A percentile compares a stretch with the other conserved stretches of the same genome.
These are phyloP conservation scores for Diplolepis rosae DNA, from an alignment of 2,888 invertebrate species.

Conservation along the genomic window DNA sequence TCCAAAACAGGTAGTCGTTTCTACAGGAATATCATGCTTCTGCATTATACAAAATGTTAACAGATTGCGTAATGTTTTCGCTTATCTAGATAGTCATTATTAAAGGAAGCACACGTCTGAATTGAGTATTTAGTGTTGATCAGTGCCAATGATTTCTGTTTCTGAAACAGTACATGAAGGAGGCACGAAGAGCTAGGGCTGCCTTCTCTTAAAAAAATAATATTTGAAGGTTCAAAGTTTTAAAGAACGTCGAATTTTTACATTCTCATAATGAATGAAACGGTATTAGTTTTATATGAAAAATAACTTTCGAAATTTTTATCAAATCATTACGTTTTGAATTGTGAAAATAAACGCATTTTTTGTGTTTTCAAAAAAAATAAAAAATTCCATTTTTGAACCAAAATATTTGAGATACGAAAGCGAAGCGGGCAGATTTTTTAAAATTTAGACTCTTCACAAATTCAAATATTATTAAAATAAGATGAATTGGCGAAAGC, in stretches of 20 bases:
- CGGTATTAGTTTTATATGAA: too few relatives aligned
- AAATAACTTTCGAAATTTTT: too few relatives aligned
- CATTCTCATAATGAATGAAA: too few relatives aligned
- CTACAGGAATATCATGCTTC: conserved; percentile 1
- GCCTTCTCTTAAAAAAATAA: not conserved
- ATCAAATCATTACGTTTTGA: too few relatives aligned
- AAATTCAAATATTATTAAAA: not conserved
- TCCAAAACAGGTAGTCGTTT: not conserved
- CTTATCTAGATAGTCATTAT: conserved; percentile 36
- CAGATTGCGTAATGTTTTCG: conserved; percentile 6
- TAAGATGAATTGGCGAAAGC: not conserved
- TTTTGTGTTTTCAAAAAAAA: too few relatives aligned
- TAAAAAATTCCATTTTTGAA: too few relatives aligned
- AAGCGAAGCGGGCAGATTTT: too few relatives aligned
- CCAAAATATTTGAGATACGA: too few relatives aligned
- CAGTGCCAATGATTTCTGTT: conserved; percentile 29
- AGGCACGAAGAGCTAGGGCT: not conserved
- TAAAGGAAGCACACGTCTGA: conserved; percentile 48
- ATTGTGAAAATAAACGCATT: too few relatives aligned
- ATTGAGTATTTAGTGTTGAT: conserved; percentile 43
- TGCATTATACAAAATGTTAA: conserved; percentile 25
- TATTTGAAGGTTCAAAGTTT: conserved; percentile 4
- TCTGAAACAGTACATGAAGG: conserved; percentile 27
- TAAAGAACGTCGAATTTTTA: not conserved
- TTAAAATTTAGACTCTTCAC: not conserved